Percentiles rank a stretch among this genome's conserved stretches.
These are phyloP conservation scores for Melitaea athalia DNA, from an alignment of 2,888 invertebrate species.

Conservation along the genomic window DNA sequence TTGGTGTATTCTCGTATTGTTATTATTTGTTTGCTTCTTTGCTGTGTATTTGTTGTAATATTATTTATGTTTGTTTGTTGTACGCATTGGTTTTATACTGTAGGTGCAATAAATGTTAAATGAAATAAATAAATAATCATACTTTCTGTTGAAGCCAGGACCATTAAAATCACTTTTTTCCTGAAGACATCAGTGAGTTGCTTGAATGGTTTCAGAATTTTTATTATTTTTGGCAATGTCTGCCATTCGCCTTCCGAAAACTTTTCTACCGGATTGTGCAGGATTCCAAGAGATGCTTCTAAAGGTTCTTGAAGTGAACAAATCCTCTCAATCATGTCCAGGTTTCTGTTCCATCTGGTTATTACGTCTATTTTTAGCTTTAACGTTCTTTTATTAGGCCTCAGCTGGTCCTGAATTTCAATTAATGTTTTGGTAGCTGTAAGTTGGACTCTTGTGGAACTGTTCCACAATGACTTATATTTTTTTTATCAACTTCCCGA, in stretches of 20 bases:
- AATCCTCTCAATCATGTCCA: constrained; percentile 44
- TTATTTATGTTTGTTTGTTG: too few relatives aligned
- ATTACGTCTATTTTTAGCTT: too few relatives aligned
- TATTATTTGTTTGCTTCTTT: too few relatives aligned
- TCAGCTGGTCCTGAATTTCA: too few relatives aligned
- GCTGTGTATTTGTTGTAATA: too few relatives aligned
- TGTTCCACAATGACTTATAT: constrained; percentile 15
- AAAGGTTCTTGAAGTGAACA: constrained; percentile 41
- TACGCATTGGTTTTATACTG: too few relatives aligned
- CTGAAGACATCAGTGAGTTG: constrained; percentile 43
- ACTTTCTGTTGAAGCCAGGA: constrained; percentile 41
- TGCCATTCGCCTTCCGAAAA: constrained; percentile 41
- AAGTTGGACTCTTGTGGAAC: constrained; percentile 40
- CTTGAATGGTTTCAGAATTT: constrained; percentile 41
- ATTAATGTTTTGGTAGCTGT: too few relatives aligned
- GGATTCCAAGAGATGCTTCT: constrained; percentile 41
- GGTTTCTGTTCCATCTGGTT: constrained; percentile 42
- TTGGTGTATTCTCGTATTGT: too few relatives aligned
- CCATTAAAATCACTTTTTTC: constrained; percentile 42
- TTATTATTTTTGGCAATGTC: constrained; percentile 44
- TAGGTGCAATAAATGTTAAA: too few relatives aligned
- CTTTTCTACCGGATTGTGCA: constrained; percentile 43
- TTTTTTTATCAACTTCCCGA: constrained; percentile 36
- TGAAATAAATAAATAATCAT: too few relatives aligned
- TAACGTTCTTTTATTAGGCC: too few relatives aligned